Evolutionary conservation across 1,140 invertebrate species (phyloP), one percentile per base, ranked within the genome.

Genomic region (Pogonomyrmex californicus): DNA sequence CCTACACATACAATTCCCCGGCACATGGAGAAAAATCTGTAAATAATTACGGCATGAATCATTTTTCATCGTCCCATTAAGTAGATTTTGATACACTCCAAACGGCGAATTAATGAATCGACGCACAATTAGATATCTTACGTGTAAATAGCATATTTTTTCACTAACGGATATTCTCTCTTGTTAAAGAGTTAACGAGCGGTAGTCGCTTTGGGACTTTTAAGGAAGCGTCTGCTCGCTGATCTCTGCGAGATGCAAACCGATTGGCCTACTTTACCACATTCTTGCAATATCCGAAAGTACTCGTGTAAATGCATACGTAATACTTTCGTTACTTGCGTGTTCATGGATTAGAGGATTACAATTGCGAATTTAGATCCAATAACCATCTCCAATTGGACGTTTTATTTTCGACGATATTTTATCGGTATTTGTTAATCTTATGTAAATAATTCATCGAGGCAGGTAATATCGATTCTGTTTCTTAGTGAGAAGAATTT

Each of bases 61-160:
- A 65, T 86, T 79, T 88, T 75, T 90, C 54, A 87, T 92, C 86
- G 82, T 90, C 83, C 91, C 79, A 92, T 92, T 91, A 90, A 92
- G 89, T 94, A 94, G 93, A 93, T 94, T 93, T 94, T 94, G 92
- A 92, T 90, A 93, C 88, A 92, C 88, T 90, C 91, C 85, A 91
- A 73, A 92, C 89, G 89, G 90, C 89, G 90, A 93, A 92, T 92
- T 91, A 92, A 92, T 81, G 82, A 93, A 93, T 92, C 88, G 90
- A 94, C 92, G 94, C 94, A 94, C 94, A 95, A 94, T 90, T 92
- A 94, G 88, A 91, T 93, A 93, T 86, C 87, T 93, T 92, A 93
- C 91, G 91, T 95, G 94, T 94, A 95, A 94, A 95, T 95, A 95
- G 91, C 91, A 91, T 95, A 95, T 95, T 95, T 95, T 95, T 95